A percentile compares a stretch with the other conserved stretches of the same genome.
Conservation (phyloP, 2,888 invertebrate species). For the Drosophila barbarae region DNA sequence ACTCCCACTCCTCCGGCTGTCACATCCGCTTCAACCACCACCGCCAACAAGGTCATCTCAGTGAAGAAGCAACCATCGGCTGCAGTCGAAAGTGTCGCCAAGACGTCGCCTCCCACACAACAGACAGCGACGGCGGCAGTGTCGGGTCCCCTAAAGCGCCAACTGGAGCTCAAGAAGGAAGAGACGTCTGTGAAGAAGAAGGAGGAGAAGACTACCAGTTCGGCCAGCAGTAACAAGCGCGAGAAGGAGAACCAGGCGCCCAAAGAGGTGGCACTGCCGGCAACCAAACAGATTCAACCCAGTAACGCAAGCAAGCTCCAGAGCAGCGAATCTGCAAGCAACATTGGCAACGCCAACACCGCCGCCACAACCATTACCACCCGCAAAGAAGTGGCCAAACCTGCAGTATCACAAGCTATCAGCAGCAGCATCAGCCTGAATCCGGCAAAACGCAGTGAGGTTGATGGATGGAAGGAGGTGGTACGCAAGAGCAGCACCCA, state of each 20-base stretch:
- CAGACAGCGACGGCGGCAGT: background rate
- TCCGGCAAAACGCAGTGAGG: conserved; percentile 84
- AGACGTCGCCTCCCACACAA: conserved; percentile 31
- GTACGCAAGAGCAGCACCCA: conserved; percentile 89
- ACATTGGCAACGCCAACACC: conserved; percentile 49
- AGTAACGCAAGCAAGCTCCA: conserved; percentile 29
- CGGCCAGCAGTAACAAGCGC: conserved; percentile 66
- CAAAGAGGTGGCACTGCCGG: conserved; percentile 56
- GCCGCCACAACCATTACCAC: conserved; percentile 37
- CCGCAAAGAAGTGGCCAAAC: conserved; percentile 84
- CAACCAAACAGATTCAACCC: conserved; percentile 30
- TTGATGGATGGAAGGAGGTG: conserved; percentile 98
- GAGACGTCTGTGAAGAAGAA: conserved; percentile 46
- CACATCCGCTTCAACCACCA: conserved; percentile 24
- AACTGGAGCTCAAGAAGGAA: conserved; percentile 50
- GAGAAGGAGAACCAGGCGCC: conserved; percentile 80
- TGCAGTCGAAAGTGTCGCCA: conserved; percentile 34
- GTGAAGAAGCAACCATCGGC: conserved; percentile 40
- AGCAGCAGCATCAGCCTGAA: conserved; percentile 20
- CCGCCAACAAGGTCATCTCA: conserved; percentile 38
- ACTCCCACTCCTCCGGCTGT: conserved; percentile 12
- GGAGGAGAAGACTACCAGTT: conserved; percentile 29
- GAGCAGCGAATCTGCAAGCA: conserved; percentile 26
- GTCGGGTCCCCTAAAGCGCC: conserved; percentile 50
- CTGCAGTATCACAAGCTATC: conserved; percentile 61